Base-by-base conservation (phyloP, 2,888 invertebrate genomes). In the Tyria jacobaeae region DNA sequence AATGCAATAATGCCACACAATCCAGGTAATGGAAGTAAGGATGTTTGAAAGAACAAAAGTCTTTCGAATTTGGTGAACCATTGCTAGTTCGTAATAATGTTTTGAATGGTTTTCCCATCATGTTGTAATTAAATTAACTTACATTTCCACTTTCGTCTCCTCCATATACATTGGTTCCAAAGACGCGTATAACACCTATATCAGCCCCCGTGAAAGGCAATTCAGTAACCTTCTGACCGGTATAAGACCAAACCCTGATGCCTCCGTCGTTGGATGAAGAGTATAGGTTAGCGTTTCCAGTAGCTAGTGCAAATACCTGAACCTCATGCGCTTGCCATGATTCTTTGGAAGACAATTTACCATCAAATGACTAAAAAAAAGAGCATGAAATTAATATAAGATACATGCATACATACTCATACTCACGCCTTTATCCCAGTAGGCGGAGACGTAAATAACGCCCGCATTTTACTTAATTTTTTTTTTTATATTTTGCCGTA, bases 91-190 rank as follows among this genome's bases (percentile, higher is more conserved):
- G 3, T 27, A 6, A 3, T 27, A 4, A 27, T 27, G 27, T 27
- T 27, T 6, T 27, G 27, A 3, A 27, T 4, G 3, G 27, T 3
- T 27, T 3, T 27, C 27, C 27, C 27, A 27, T 27, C 3, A 27
- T 27, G 3, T 27, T 27, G 27, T 27, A 27, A 37, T 7, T 14
- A n/a, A 47, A 14, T 37, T 7, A 31, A 90, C 95, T 91, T 90
- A 96, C 96, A 81, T 94, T 92, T 58, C 96, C 96, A 76, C 84
- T 88, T 79, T 95, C 95, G 73, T 96, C 96, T 4, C 96, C 96
- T 53, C 94, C 92, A 75, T 93, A 95, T 15, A 96, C 80, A 72
- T 94, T 91, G 48, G 90, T 87, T 27, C 83, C 89, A 61, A 80
- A 86, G 2, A 89, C 82, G 17, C 80, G 82, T 52, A 94, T 71